phyloP scores from a whole-genome alignment of 2,113 vertebrate species.

The Chlorodrepanis virens region DNA sequence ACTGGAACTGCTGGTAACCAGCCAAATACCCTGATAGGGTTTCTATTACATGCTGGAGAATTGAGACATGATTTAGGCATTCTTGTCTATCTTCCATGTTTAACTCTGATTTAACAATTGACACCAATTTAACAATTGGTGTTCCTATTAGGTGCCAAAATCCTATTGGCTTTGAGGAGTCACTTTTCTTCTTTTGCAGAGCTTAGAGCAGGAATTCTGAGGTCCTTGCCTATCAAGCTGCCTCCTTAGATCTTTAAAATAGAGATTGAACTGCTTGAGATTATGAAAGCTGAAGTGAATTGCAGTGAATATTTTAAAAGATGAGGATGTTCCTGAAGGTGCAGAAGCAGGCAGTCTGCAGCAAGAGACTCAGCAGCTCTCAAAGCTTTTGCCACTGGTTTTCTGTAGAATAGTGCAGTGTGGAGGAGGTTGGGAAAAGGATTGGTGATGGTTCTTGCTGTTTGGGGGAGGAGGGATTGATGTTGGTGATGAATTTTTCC shows the following conservation, averaged over 20 bases:
- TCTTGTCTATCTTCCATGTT: neutral
- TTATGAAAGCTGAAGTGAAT: neutral
- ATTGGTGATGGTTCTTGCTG: constrained; percentile 23
- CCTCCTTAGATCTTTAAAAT: neutral
- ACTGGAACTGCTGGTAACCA: neutral
- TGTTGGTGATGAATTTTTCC: constrained; percentile 9
- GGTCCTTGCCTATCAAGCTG: neutral
- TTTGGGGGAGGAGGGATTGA: constrained; percentile 3
- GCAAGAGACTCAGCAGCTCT: neutral
- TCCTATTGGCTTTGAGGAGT: neutral
- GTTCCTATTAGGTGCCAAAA: neutral
- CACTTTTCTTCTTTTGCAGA: fast-evolving
- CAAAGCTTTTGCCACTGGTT: neutral
- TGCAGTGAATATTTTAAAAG: neutral
- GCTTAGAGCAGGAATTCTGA: neutral
- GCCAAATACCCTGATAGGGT: neutral
- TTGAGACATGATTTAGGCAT: neutral
- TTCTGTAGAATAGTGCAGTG: neutral
- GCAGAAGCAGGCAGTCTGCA: constrained; percentile 8
- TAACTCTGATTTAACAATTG: neutral
- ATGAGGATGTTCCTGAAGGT: neutral
- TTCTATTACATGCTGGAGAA: neutral
- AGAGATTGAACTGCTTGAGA: neutral
- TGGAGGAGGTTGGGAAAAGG: constrained; percentile 47
- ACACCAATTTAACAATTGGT: neutral